Base-by-base conservation (phyloP, 2,113 vertebrate species). In the Petromus typicus region DNA sequence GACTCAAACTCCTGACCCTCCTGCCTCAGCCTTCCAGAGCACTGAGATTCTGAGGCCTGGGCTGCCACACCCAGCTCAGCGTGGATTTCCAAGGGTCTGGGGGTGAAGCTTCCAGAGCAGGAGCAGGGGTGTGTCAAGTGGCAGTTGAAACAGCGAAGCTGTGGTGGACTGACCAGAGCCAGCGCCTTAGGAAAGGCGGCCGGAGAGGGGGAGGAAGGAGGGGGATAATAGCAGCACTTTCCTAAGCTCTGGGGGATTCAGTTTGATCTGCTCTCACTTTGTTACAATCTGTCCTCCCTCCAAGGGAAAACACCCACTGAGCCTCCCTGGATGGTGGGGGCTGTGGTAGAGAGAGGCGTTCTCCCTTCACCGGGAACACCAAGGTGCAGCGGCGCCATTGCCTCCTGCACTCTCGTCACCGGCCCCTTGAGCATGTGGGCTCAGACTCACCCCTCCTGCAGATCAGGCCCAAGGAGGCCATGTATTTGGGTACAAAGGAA, bases 201-300 rank as follows among this genome's bases (percentile, higher is more conserved):
- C n/a, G 16, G 8, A 27, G 20, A 10, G 48, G 13, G 7, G 3
- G 2, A 32, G 34, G 20, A 54, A 40, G n/a, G 13, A 10, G 32
- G 25, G 20, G 0, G 13, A 7, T 32, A 1, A 30, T 40, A 23
- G 12, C 7, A 1, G 20, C 10, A 0, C 8, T 4, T 34, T 71
- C 56, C 48, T 66, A 13, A 27, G 69, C 51, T 63, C 84, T 64
- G 63, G 45, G 45, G 73, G 25, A 25, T 73, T 61, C 51, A 27
- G 0, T 73, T 71, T 48, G 27, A 71, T 40, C 64, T 10, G 3
- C 40, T n/a, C 61, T 85, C n/a, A 73, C 66, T 85, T n/a, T 59
- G 37, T 63, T 54, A 71, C 32, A 27, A 1, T 34, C 4, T 18
- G 61, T 73, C n/a, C 85, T 79, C n/a, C 88, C 20, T 88, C 34